Conservation (phyloP, 1,140 invertebrate species). For the Dendroctonus ponderosae region DNA sequence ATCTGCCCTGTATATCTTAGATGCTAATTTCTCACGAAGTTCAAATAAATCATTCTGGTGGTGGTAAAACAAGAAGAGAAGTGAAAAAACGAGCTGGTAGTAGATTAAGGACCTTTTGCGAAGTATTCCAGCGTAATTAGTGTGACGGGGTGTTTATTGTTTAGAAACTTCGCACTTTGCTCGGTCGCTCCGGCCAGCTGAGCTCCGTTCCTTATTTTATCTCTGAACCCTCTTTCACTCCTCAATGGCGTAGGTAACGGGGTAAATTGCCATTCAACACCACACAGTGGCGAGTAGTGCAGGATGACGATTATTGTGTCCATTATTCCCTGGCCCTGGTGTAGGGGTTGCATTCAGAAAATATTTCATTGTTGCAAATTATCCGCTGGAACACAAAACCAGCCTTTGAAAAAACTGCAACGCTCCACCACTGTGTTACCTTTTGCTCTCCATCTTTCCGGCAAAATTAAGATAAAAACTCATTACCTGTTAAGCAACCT, state of each 20-base stretch:
- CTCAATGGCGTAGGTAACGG: slow-evolving; percentile 26
- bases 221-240: slow-evolving; percentile 20
- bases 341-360: too few relatives aligned
- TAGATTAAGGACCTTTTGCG: slow-evolving; percentile 38
- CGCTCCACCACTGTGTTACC: too few relatives aligned
- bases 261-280: slow-evolving; percentile 2
- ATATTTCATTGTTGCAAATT: too few relatives aligned
- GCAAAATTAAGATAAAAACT: slow-evolving; percentile 9
- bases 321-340: too few relatives aligned
- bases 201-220: slow-evolving; percentile 35
- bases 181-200: slow-evolving; percentile 34
- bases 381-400: too few relatives aligned
- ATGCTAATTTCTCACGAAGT: slow-evolving; percentile 27
- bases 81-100: slow-evolving; percentile 27
- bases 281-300: too few relatives aligned
- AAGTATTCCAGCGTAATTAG: slow-evolving; percentile 43
- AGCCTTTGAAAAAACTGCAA: too few relatives aligned
- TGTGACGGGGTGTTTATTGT: slow-evolving; percentile 42
- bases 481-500: slow-evolving; percentile 9
- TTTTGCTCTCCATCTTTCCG: not conserved
- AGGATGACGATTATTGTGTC: too few relatives aligned
- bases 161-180: slow-evolving; percentile 46
- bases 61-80: slow-evolving; percentile 32
- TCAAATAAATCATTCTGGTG: slow-evolving; percentile 31
- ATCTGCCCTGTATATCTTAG: slow-evolving; percentile 18